These are phyloP conservation scores for Phenacoccus solenopsis DNA, from an alignment of 1,140 invertebrate genomes.

Conservation along the genomic window DNA sequence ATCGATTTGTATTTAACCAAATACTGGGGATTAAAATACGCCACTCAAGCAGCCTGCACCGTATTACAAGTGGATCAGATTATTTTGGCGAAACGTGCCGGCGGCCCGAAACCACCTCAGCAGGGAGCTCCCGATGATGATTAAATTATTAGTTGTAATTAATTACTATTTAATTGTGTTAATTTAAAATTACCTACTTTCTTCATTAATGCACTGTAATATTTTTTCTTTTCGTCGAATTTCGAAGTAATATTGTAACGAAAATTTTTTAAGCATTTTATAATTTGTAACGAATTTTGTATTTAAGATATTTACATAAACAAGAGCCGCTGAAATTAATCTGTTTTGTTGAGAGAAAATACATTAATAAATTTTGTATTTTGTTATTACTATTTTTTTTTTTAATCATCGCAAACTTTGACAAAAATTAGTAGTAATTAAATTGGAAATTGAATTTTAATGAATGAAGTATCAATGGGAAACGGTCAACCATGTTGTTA, in stretches of 20 bases:
- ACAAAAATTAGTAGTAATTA: too few relatives aligned
- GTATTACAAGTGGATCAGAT: conserved; percentile 97
- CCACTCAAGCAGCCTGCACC: conserved; percentile 80
- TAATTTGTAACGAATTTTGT: not conserved
- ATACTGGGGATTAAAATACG: conserved; percentile 89
- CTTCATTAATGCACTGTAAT: not conserved
- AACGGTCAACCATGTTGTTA: too few relatives aligned
- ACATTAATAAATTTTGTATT: not conserved
- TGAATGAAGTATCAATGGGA: too few relatives aligned
- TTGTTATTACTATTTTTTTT: not conserved
- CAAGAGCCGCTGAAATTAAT: not conserved
- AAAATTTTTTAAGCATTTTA: not conserved
- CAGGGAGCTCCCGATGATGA: not conserved
- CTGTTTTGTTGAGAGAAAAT: not conserved
- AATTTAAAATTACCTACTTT: not conserved
- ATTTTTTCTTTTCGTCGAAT: not conserved
- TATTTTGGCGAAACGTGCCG: conserved; percentile 95
- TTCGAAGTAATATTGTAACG: not conserved
- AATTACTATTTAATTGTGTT: not conserved
- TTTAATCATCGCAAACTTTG: too few relatives aligned
- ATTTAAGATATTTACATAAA: not conserved
- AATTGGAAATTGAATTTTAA: too few relatives aligned
- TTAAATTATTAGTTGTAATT: not conserved
- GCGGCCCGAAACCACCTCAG: conserved; percentile 72
- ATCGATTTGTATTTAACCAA: conserved; percentile 80